phyloP scores from a whole-genome alignment of 92 coral and sea anemone genomes.

The Siderastrea siderea region DNA sequence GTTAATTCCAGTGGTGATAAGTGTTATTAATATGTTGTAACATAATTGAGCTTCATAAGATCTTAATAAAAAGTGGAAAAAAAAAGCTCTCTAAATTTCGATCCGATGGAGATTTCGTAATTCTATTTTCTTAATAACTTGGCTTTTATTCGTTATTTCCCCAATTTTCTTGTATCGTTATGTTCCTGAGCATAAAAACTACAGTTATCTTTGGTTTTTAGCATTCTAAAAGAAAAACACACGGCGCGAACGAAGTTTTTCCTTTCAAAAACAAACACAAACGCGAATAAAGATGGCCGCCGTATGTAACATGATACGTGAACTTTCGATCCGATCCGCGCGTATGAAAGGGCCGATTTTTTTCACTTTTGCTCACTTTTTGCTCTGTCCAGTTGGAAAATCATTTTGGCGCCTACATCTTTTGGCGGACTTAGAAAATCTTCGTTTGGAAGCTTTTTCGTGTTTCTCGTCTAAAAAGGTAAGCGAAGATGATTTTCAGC shows the following conservation, averaged over 20 bases:
- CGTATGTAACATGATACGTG: too few species aligned
- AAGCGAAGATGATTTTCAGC: background rate
- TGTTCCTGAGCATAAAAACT: background rate
- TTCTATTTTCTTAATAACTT: too few species aligned
- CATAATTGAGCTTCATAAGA: too few species aligned
- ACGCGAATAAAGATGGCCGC: too few species aligned
- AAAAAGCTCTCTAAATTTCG: background rate
- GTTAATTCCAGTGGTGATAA: too few species aligned
- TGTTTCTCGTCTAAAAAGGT: background rate
- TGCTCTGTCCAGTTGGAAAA: background rate
- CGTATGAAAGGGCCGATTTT: too few species aligned
- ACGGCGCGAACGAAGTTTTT: background rate
- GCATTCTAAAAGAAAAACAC: background rate
- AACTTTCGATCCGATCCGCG: too few species aligned
- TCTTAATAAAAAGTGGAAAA: too few species aligned
- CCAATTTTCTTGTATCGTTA: background rate
- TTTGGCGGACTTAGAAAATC: background rate
- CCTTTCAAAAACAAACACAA: too few species aligned
- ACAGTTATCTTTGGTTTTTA: background rate
- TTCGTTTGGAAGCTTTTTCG: background rate
- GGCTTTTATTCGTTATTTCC: background rate
- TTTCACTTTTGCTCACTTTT: too few species aligned
- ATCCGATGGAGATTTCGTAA: background rate
- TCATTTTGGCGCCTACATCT: background rate
- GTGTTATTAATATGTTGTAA: too few species aligned